A percentile compares a stretch with the other conserved stretches of the same genome.
Evolutionary conservation across 2,888 invertebrate genomes (phyloP).

Genomic region (Hemaris fuciformis): DNA sequence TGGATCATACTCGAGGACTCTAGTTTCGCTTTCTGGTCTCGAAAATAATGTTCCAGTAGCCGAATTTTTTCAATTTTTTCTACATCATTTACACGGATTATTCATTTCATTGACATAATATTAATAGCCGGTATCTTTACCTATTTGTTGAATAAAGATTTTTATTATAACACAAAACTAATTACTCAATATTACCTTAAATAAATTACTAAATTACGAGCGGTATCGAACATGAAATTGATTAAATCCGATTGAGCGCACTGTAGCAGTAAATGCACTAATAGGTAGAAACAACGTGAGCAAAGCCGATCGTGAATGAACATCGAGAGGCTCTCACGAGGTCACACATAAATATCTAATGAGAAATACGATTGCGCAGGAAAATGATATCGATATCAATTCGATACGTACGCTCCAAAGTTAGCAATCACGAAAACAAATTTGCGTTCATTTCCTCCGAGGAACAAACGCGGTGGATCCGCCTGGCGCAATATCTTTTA

Average conservation of each 20-base stretch:
- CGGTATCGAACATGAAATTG: not conserved
- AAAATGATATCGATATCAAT: slow-evolving; percentile 75
- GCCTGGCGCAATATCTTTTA: slow-evolving; percentile 69
- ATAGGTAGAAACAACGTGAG: not conserved
- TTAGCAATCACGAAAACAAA: slow-evolving; percentile 79
- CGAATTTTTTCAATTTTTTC: no score
- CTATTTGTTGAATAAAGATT: no score
- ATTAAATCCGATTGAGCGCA: not conserved
- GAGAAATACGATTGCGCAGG: slow-evolving; percentile 70
- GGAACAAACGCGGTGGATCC: slow-evolving; percentile 57
- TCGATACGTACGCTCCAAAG: slow-evolving; percentile 67
- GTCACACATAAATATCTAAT: slow-evolving; percentile 70
- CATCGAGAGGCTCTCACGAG: slow-evolving; percentile 61
- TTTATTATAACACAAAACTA: not conserved
- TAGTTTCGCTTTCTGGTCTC: no score
- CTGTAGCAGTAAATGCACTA: not conserved
- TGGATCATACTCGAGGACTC: no score
- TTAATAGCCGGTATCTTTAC: no score
- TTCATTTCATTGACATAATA: no score
- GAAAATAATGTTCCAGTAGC: no score
- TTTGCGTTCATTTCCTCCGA: slow-evolving; percentile 78
- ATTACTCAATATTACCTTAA: not conserved
- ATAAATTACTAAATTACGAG: not conserved
- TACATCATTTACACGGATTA: no score
- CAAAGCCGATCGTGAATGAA: slow-evolving; percentile 45